Conservation (phyloP, 2,888 invertebrate genomes). For the Epinotia ramella region DNA sequence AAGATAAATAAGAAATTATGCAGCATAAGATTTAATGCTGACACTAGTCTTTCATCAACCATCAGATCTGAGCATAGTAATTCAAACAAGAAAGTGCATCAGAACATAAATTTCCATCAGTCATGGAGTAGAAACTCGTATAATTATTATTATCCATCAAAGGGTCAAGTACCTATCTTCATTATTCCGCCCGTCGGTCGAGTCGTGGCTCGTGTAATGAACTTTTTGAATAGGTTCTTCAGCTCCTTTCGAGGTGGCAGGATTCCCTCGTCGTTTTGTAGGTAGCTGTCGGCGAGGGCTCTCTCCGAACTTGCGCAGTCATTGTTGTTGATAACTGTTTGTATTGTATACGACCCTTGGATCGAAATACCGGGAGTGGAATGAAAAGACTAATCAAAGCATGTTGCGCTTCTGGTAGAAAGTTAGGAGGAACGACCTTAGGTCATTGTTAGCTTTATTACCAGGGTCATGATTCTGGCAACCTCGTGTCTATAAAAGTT, state of each 20-base stretch:
- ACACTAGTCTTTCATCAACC: constrained; percentile 32
- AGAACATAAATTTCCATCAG: constrained; percentile 46
- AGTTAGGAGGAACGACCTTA: constrained; percentile 75
- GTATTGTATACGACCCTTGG: constrained; percentile 67
- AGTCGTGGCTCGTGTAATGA: constrained; percentile 68
- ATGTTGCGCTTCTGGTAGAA: constrained; percentile 66
- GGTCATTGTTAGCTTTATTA: constrained; percentile 59
- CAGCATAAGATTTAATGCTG: constrained; percentile 31
- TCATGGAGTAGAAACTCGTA: constrained; percentile 46
- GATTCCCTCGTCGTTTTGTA: constrained; percentile 77
- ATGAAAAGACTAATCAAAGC: constrained; percentile 76
- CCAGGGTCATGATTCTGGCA: constrained; percentile 47
- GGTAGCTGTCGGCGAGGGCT: constrained; percentile 65
- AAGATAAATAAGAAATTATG: constrained; percentile 33
- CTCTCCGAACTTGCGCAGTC: constrained; percentile 73
- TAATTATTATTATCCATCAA: constrained; percentile 61
- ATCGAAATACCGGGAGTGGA: constrained; percentile 73
- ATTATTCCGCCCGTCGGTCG: constrained; percentile 53
- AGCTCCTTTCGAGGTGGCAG: constrained; percentile 72
- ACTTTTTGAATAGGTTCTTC: constrained; percentile 70
- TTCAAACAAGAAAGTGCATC: constrained; percentile 46
- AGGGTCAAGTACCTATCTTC: constrained; percentile 57
- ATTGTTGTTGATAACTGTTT: constrained; percentile 80
- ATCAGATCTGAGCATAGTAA: constrained; percentile 42
- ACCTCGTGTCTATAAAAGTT: constrained; percentile 34